Conservation (phyloP, 1,140 invertebrate species). For the Plectrocnemia conspersa region DNA sequence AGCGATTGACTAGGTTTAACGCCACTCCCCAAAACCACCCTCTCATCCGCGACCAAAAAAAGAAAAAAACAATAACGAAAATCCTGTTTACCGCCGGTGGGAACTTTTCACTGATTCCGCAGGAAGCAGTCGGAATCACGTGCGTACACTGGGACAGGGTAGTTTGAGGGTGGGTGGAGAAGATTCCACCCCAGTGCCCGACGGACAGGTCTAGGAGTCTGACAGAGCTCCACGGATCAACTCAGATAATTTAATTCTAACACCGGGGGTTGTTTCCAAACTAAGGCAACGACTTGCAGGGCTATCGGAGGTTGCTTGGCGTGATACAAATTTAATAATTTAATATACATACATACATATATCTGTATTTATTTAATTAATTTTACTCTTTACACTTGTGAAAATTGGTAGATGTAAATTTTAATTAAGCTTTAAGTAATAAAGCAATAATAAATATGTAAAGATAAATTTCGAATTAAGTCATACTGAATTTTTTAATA, state of each 20-base stretch:
- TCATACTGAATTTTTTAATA: too few species aligned
- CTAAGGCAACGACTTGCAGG: conserved; percentile 25
- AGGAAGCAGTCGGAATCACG: conserved; percentile 29
- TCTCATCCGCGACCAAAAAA: conserved; percentile 19
- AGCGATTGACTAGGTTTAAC: conserved; percentile 30
- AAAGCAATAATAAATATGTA: too few species aligned
- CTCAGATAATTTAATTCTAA: conserved; percentile 37
- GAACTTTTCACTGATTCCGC: conserved; percentile 28
- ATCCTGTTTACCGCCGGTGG: conserved; percentile 31
- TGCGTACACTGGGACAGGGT: conserved; percentile 30
- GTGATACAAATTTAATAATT: too few species aligned
- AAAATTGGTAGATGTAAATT: too few species aligned
- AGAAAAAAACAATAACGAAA: conserved; percentile 30
- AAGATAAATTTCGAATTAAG: too few species aligned
- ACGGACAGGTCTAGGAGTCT: conserved; percentile 2
- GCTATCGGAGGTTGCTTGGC: too few species aligned
- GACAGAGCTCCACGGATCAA: conserved; percentile 32
- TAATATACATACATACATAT: too few species aligned
- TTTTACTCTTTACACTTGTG: too few species aligned
- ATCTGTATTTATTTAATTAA: too few species aligned
- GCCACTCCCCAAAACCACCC: conserved; percentile 2
- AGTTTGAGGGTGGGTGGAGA: conserved; percentile 5
- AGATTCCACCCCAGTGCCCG: conserved; percentile 11
- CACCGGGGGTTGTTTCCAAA: conserved; percentile 35
- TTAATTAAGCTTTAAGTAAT: too few species aligned